These are phyloP conservation scores for Pseudeuparius sepicola DNA, from an alignment of 2,888 invertebrate species.

Conservation along the genomic window DNA sequence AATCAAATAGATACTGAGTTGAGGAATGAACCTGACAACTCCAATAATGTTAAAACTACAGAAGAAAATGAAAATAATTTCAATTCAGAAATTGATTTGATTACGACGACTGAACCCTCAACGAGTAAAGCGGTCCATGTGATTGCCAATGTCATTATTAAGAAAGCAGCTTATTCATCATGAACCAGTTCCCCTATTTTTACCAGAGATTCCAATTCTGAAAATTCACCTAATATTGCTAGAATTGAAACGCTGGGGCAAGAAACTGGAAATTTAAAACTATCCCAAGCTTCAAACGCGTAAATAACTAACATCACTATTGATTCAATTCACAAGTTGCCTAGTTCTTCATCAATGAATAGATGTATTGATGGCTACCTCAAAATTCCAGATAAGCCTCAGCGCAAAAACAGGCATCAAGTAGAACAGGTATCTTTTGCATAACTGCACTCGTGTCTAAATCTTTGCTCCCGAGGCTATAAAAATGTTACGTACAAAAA, in stretches of 20 bases:
- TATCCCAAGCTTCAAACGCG: constrained; percentile 6
- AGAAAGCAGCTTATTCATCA: constrained; percentile 9
- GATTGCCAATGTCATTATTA: constrained; percentile 12
- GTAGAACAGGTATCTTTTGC: constrained; percentile 10
- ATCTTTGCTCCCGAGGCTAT: too few relatives aligned
- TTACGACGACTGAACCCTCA: constrained; percentile 4
- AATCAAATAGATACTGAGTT: too few relatives aligned
- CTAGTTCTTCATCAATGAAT: constrained; percentile 12
- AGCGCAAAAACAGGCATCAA: constrained; percentile 13
- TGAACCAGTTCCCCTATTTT: constrained; percentile 4
- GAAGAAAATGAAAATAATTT: too few relatives aligned
- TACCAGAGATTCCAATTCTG: constrained; percentile 2
- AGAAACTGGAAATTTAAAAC: constrained; percentile 2
- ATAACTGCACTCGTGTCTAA: too few relatives aligned
- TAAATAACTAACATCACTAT: constrained; percentile 3
- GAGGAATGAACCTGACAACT: too few relatives aligned
- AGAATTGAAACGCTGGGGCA: constrained; percentile 1
- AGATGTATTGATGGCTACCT: constrained; percentile 10
- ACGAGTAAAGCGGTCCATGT: constrained; percentile 6
- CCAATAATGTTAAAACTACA: too few relatives aligned
- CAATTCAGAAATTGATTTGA: constrained; percentile 4
- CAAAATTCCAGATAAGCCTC: constrained; percentile 10
- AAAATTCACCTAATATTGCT: too few relatives aligned
- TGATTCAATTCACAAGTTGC: constrained; percentile 3
- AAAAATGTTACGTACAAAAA: too few relatives aligned